Base-by-base conservation (phyloP, 2,888 invertebrate genomes). In the Cephalotes varians region DNA sequence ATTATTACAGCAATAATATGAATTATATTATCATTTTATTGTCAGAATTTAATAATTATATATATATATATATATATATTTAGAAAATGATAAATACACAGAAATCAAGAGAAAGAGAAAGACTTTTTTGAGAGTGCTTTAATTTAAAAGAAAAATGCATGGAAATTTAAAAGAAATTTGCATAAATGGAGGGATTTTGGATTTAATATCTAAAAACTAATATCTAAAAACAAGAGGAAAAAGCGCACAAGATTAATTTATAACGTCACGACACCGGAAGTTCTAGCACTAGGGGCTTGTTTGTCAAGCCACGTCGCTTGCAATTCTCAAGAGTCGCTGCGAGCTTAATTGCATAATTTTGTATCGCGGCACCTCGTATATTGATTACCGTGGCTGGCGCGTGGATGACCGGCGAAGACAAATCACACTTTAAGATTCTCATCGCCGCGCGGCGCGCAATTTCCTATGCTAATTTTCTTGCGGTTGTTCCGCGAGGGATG, bases 391-490 rank as follows among this genome's bases (percentile, higher is more conserved):
- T 25, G 69, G 47, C 71, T 28, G 69, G 85, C 76, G 76, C 74
- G 83, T 67, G 40, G 69, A 79, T 62, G 69, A 58, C 65, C 74
- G 71, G 67, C 71, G 40, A 74, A 74, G 60, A 81, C 74, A 72
- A 86, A 76, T 82, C 72, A 71, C 65, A 47, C 28, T 74, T 82
- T 82, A 76, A 80, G 58, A 79, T 49, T 47, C 56, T 65, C 82
- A 62, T 85, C 60, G 64, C 64, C 44, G 25, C 44, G 69, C 80
- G 56, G 34, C 60, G 49, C 83, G 73, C 65, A 84, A 84, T 85
- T 81, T 80, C 72, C 64, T 71, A 81, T 83, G 86, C 74, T 85
- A 88, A 88, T 86, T 76, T 76, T 80, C 67, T 79, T 56, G 77
- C 47, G 34, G 44, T 69, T 77, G 69, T 79, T 79, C 44, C 71